Base-by-base conservation (phyloP, 2,797 vertebrate species). In the Cryptoblepharus egeriae region DNA sequence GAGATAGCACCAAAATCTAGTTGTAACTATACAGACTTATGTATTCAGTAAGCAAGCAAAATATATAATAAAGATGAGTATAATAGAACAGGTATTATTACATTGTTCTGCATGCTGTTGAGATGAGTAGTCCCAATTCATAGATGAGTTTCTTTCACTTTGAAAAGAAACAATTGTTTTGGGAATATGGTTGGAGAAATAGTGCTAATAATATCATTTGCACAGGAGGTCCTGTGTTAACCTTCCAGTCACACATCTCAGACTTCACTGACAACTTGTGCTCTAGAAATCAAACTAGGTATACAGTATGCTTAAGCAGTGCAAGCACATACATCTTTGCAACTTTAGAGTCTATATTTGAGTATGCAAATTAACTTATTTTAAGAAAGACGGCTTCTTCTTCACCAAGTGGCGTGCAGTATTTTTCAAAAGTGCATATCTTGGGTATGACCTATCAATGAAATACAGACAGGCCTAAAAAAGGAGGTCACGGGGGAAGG, bases 1-100 rank as follows among this genome's bases (percentile, higher is more conserved):
- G 79, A 79, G 77, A 89, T 89, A 88, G 71, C 61, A 74, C 78
- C 88, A 79, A 84, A 92, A 91, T 88, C 86, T 82, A 16, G 82
- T 89, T 88, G 90, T 80, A 13, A 87, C 28, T 80, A 24, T 76
- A 83, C 85, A 80, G 83, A 67, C 84, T 89, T 86, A 79, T 58
- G 71, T 11, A 52, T 18, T 83, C 80, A 67, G 74, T 37, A 87
- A 83, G 35, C 3, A 87, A 83, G 35, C 3, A 10, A 0, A 5
- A 49, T 1, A 15, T 8, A 0, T 3, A 88, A 85, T n/a, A 74
- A 81, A 1, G 1, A 26, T 55, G 79, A 80, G 77, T 67, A 83
- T 64, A 71, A 49, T 55, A 79, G 76, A 81, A 18, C 75, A 68
- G 13, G 70, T 10, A 70, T 55, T 79, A 1, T 72, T 32, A 7